Percentiles rank a stretch among this genome's conserved stretches.
phyloP scores from a whole-genome alignment of 2,797 vertebrate genomes.

The Notolabrus celidotus region DNA sequence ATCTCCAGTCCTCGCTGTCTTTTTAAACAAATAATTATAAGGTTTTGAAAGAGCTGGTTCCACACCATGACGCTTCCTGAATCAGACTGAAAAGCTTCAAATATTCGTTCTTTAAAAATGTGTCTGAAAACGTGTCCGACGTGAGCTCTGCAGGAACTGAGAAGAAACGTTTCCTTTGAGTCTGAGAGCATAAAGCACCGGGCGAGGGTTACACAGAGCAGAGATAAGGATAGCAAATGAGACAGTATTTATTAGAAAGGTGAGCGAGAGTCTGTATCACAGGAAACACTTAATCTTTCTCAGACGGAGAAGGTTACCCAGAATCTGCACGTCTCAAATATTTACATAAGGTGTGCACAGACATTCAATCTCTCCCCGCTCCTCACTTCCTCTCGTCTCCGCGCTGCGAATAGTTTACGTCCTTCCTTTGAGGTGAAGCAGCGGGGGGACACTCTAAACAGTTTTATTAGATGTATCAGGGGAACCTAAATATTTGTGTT shows the following conservation, averaged over 20 bases:
- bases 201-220: neutral
- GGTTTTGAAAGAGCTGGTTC: too few species aligned
- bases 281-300: slow-evolving; percentile 80
- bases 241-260: slow-evolving; percentile 58
- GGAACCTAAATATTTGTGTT: slow-evolving; percentile 85
- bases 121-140: too few species aligned
- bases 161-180: slow-evolving; percentile 11
- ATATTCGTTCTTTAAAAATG: too few species aligned
- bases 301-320: slow-evolving; percentile 74
- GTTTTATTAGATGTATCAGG: slow-evolving; percentile 82
- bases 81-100: too few species aligned
- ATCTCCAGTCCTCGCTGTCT: too few species aligned
- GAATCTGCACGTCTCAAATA: slow-evolving; percentile 84
- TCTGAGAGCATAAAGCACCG: neutral
- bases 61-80: too few species aligned
- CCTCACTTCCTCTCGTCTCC: slow-evolving; percentile 57
- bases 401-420: slow-evolving; percentile 67
- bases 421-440: slow-evolving; percentile 81
- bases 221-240: slow-evolving; percentile 38
- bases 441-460: slow-evolving; percentile 79
- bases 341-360: slow-evolving; percentile 83
- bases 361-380: slow-evolving; percentile 71
- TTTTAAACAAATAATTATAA: too few species aligned
- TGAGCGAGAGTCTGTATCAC: slow-evolving; percentile 66
- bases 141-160: neutral